Percentiles rank a stretch among this genome's conserved stretches.
Evolutionary conservation across 2,888 invertebrate species (phyloP).

Genomic region (Girardia tigrina): DNA sequence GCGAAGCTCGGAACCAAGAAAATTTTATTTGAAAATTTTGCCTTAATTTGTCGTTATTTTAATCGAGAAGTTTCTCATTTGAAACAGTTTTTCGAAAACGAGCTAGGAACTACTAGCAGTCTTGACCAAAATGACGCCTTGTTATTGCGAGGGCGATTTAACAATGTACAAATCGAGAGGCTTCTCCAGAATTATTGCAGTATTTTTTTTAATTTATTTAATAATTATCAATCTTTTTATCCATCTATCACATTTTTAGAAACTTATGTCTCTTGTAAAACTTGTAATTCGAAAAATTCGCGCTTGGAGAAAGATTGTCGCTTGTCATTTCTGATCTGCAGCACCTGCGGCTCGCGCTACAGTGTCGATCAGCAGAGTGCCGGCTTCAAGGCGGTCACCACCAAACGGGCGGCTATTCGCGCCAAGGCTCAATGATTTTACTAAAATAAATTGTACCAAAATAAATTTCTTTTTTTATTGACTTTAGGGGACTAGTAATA

Average conservation of each 20-base stretch:
- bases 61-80: constrained; percentile 89
- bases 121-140: constrained; percentile 95
- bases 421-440: constrained; percentile 54
- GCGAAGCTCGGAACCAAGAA: constrained; percentile 87
- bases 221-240: neutral
- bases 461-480: too few species aligned
- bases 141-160: constrained; percentile 94
- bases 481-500: too few species aligned
- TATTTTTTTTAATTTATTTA: neutral
- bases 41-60: constrained; percentile 64
- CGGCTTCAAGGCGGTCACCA: constrained; percentile 94
- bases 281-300: constrained; percentile 94
- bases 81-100: constrained; percentile 85
- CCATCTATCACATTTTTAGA: constrained; percentile 47
- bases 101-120: constrained; percentile 88
- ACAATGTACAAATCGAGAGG: constrained; percentile 98
- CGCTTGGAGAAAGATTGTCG: constrained; percentile 94
- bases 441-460: too few species aligned
- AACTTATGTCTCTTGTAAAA: constrained; percentile 99
- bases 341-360: constrained; percentile 93
- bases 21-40: constrained; percentile 95
- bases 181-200: constrained; percentile 71
- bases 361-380: constrained; percentile 98
- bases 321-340: constrained; percentile 95
- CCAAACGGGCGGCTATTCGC: constrained; percentile 89